Conservation (phyloP, 2,797 vertebrate species). For the Typhlichthys subterraneus region DNA sequence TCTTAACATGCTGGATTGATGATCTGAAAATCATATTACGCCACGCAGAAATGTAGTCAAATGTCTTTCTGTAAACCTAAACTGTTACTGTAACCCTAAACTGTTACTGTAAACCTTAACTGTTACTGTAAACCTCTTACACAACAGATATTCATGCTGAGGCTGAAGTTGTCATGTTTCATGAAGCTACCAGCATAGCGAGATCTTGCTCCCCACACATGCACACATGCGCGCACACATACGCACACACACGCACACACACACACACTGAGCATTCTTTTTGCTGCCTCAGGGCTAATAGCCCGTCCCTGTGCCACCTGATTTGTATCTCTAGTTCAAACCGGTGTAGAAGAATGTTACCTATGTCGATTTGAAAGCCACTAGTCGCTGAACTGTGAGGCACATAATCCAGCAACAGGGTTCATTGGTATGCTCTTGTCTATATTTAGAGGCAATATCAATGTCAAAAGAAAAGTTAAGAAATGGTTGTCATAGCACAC, state of each 20-base stretch:
- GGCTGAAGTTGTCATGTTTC: conserved; percentile 4
- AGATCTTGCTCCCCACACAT: neutral
- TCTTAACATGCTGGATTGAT: no score
- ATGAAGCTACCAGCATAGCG: neutral
- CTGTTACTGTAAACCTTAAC: no score
- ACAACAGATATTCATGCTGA: neutral
- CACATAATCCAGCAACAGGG: neutral
- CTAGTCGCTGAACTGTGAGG: no score
- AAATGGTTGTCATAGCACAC: no score
- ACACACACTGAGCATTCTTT: no score
- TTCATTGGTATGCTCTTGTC: neutral
- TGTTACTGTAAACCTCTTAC: no score
- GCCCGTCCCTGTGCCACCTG: neutral
- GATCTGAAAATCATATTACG: no score
- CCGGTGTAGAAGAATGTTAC: neutral
- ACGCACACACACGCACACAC: no score
- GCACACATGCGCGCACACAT: neutral
- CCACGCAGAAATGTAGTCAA: no score
- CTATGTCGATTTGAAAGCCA: neutral
- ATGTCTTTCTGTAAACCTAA: neutral
- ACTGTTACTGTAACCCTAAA: no score
- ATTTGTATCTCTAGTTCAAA: neutral
- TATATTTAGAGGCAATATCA: neutral
- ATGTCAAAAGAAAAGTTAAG: no score
- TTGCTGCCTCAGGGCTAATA: neutral